Evolutionary conservation across 2,888 invertebrate species (phyloP), one percentile per base, ranked within the genome.

Genomic region (Gryllus longicercus): DNA sequence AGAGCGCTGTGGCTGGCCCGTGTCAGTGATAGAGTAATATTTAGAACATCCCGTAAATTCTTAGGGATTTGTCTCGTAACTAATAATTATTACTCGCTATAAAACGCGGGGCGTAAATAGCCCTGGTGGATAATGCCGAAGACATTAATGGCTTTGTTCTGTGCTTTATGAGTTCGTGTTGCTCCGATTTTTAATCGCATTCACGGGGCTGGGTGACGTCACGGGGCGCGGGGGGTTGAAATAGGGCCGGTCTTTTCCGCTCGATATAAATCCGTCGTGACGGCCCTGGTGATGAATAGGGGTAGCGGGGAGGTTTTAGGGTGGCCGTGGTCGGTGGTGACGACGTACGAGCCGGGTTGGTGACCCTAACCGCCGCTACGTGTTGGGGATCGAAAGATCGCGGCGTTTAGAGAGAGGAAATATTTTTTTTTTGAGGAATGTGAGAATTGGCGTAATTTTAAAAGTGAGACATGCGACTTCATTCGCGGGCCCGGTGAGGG

Each of bases 1-100:
- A 8, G 63, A 63, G 63, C 63, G n/a, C n/a, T 63, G 14, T 1
- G 63, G 63, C 14, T 63, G 14, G 16, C 63, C 63, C 63, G 63
- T 63, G 16, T 63, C 63, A n/a, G 16, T 63, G 16, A 63, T 63
- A 63, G 38, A 63, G 63, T 63, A 63, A 63, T 63, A 63, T 63
- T 63, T n/a, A 63, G 63, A 63, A n/a, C 63, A 63, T 63, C 63
- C 16, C 63, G 63, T 63, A 63, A 63, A 63, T 63, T 63, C 63
- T 63, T 63, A 63, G 63, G 63, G 63, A 63, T 63, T 63, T 63
- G 63, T 63, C 63, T 63, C 16, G 63, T n/a, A 63, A 63, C 63
- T 63, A 63, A 63, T 63, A 63, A 63, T 63, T 63, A 63, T 63
- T 63, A 63, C 63, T 63, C 63, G 63, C 63, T 63, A 63, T 63